Evolutionary conservation across 2,888 invertebrate species (phyloP).

Genomic region (Carpatolechia fugitivella): DNA sequence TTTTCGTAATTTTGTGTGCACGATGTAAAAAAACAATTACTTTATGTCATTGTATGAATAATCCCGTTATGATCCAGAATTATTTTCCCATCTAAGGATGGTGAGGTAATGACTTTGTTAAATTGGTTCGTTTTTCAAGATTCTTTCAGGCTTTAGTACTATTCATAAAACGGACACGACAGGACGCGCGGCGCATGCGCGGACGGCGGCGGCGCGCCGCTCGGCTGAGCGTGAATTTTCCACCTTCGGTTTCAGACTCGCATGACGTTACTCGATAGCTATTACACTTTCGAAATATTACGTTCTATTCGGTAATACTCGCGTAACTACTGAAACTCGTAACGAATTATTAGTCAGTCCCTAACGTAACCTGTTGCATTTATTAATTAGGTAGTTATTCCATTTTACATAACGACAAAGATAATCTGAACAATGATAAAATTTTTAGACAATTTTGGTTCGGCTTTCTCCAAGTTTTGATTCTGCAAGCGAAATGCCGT

Average conservation of each 20-base stretch:
- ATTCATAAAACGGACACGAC: slow-evolving; percentile 21
- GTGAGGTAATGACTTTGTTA: neutral
- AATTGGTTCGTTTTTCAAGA: neutral
- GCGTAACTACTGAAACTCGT: slow-evolving; percentile 61
- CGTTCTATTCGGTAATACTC: slow-evolving; percentile 68
- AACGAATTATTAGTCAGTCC: slow-evolving; percentile 32
- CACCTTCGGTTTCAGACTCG: slow-evolving; percentile 74
- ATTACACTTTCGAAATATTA: slow-evolving; percentile 73
- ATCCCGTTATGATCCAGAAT: neutral
- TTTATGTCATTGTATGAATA: neutral
- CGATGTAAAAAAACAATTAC: slow-evolving; percentile 30
- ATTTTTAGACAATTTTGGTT: slow-evolving; percentile 28
- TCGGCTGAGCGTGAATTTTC: slow-evolving; percentile 73
- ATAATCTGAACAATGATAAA: slow-evolving; percentile 1
- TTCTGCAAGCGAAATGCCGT: slow-evolving; percentile 27
- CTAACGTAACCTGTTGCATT: slow-evolving; percentile 19
- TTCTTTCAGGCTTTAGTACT: neutral
- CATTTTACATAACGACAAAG: slow-evolving; percentile 20
- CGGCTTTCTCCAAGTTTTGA: slow-evolving; percentile 45
- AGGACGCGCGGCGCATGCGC: slow-evolving; percentile 25
- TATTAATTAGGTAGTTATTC: slow-evolving; percentile 2
- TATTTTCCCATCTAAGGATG: neutral
- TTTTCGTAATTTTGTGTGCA: slow-evolving; percentile 30
- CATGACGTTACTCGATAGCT: slow-evolving; percentile 68
- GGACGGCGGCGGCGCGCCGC: slow-evolving; percentile 36